Conservation (phyloP, 2,888 invertebrate genomes). For the Ypsolopha scabrella region DNA sequence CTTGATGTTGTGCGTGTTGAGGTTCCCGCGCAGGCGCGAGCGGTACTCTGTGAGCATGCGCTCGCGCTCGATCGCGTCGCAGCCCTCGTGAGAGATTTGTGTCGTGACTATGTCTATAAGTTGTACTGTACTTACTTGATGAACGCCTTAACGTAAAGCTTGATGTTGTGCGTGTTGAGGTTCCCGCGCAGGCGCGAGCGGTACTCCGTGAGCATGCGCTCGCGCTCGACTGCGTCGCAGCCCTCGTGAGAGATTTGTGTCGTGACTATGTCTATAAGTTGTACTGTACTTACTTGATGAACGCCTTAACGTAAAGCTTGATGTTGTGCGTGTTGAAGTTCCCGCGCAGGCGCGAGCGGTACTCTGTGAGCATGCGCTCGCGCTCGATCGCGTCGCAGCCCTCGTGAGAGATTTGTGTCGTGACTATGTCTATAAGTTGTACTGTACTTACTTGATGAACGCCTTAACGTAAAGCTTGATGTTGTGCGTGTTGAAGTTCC, state of each 20-base stretch:
- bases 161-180: constrained; percentile 85
- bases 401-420: too few relatives aligned
- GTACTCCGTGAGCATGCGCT: constrained; percentile 81
- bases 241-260: too few relatives aligned
- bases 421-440: too few relatives aligned
- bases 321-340: constrained; percentile 85
- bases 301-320: constrained; percentile 84
- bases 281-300: constrained; percentile 84
- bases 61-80: constrained; percentile 71
- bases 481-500: constrained; percentile 83
- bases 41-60: constrained; percentile 82
- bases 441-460: constrained; percentile 84
- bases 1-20: constrained; percentile 86
- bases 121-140: constrained; percentile 84
- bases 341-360: constrained; percentile 79
- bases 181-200: constrained; percentile 79
- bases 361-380: constrained; percentile 81
- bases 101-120: too few relatives aligned
- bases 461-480: constrained; percentile 85
- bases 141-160: constrained; percentile 84
- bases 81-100: too few relatives aligned
- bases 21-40: constrained; percentile 77
- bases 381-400: constrained; percentile 67
- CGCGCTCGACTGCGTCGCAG: constrained; percentile 69
- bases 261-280: too few relatives aligned